These are phyloP conservation scores for Procambarus virginalis DNA, from an alignment of 1,140 invertebrate species.

Conservation along the genomic window DNA sequence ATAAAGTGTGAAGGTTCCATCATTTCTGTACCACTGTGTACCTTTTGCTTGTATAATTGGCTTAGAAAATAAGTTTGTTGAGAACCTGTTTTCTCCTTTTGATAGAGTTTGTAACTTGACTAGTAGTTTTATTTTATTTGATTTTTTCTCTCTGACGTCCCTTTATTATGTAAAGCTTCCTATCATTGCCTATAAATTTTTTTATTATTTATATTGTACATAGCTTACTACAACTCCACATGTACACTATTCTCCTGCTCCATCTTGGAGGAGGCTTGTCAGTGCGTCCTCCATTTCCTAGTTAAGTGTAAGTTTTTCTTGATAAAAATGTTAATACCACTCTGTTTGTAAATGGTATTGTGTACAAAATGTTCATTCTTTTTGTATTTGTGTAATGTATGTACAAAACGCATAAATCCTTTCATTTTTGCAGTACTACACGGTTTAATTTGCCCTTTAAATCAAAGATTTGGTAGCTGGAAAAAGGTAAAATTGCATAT, in stretches of 20 bases:
- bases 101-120: conserved; percentile 20
- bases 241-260: conserved; percentile 59
- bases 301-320: conserved; percentile 65
- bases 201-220: conserved; percentile 67
- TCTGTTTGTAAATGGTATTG: conserved; percentile 69
- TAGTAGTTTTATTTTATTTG: conserved; percentile 13
- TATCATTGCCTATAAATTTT: conserved; percentile 52
- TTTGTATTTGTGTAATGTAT: conserved; percentile 70
- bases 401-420: conserved; percentile 69
- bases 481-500: too few relatives aligned
- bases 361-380: conserved; percentile 69
- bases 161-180: conserved; percentile 41
- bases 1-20: conserved; percentile 57
- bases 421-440: conserved; percentile 65
- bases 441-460: conserved; percentile 34
- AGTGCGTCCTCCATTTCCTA: conserved; percentile 61
- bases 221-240: conserved; percentile 56
- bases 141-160: conserved; percentile 15
- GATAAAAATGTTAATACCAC: conserved; percentile 68
- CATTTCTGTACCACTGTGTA: conserved; percentile 46
- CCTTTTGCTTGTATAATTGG: conserved; percentile 51
- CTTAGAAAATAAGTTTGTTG: conserved; percentile 55
- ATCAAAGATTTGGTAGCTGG: neutral
- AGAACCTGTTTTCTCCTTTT: conserved; percentile 1
- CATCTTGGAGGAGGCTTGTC: conserved; percentile 49